Evolutionary conservation across 2,113 vertebrate genomes (phyloP).

Genomic region (Fukomys damarensis): DNA sequence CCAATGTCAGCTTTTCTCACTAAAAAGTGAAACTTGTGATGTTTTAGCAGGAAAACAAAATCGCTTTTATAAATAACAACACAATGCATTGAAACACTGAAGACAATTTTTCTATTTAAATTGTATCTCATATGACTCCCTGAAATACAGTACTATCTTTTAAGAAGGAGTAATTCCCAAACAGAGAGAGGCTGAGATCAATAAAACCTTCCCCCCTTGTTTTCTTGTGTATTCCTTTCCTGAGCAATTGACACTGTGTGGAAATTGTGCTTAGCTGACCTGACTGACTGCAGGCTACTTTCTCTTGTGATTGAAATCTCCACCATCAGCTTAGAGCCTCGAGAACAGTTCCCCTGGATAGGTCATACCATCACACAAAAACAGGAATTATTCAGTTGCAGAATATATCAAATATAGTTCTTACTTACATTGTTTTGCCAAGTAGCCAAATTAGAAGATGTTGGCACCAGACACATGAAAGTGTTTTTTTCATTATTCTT

Average conservation of each 20-base stretch:
- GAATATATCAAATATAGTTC: not conserved
- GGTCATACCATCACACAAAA: slow-evolving; percentile 49
- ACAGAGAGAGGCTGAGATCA: slow-evolving; percentile 42
- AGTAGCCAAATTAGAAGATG: not conserved
- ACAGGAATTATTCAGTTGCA: not conserved
- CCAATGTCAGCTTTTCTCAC: slow-evolving; percentile 49
- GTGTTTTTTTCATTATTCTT: not conserved
- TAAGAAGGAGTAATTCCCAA: slow-evolving; percentile 31
- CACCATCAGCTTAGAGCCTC: not conserved
- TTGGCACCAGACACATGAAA: not conserved
- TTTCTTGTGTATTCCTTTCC: slow-evolving; percentile 24
- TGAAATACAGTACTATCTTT: slow-evolving; percentile 43
- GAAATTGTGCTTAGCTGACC: not conserved
- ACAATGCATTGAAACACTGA: not conserved
- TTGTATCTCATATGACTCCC: not conserved
- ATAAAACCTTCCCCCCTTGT: not conserved
- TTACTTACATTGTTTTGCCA: slow-evolving; percentile 13
- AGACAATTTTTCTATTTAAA: slow-evolving; percentile 6
- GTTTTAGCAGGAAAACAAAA: not conserved
- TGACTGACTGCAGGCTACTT: slow-evolving; percentile 22
- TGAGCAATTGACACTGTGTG: not conserved
- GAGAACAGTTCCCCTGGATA: not conserved
- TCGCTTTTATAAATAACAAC: not conserved
- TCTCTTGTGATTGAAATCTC: not conserved
- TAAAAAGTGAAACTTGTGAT: not conserved